Base-by-base conservation (phyloP, 2,888 invertebrate genomes). In the Ashinkailepas kermadecensis region DNA sequence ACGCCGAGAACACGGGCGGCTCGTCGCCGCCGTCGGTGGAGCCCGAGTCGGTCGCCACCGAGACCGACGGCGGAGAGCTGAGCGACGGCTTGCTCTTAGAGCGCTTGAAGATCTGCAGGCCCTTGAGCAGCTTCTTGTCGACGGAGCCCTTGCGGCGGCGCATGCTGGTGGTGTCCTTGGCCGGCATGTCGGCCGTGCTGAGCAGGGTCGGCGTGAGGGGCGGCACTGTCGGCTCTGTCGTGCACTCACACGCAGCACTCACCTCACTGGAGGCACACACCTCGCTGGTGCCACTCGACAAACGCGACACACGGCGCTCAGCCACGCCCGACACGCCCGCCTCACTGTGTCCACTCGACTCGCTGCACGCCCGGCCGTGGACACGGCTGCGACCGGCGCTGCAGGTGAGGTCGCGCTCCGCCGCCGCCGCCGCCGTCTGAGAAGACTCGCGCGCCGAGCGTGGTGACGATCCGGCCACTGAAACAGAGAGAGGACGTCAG, bases 31-130 rank as follows among this genome's bases (percentile, higher is more conserved):
- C 74, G 9, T 21, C 23, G 0, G 56, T 21, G 13, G 74, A 9
- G 10, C 8, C 54, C 10, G 15, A 13, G 10, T 9, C 56, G 7
- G n/a, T 23, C n/a, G 74, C 74, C 21, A 56, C 74, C 6, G 74
- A 15, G 13, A 74, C 18, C 21, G 74, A 74, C 56, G 74, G 74
- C 74, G 74, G 54, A 4, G 74, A 56, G 56, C 21, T 18, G 21
- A 74, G 74, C 56, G 74, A 74, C 74, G 18, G 74, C 74, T 74
- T 74, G 74, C 74, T 74, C 74, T 74, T 74, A 21, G 74, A 74
- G 18, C 74, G 74, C 74, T 74, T 74, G 74, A 74, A 74, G 56
- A 74, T 74, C 74, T 74, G 74, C 56, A 74, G 74, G 54, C 74
- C 74, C 56, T 74, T 74, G 56, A 74, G 74, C 18, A 54, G 74